A percentile compares a stretch with the other conserved stretches of the same genome.
Evolutionary conservation across 2,797 vertebrate species (phyloP).

Genomic region (Gouania willdenowi): DNA sequence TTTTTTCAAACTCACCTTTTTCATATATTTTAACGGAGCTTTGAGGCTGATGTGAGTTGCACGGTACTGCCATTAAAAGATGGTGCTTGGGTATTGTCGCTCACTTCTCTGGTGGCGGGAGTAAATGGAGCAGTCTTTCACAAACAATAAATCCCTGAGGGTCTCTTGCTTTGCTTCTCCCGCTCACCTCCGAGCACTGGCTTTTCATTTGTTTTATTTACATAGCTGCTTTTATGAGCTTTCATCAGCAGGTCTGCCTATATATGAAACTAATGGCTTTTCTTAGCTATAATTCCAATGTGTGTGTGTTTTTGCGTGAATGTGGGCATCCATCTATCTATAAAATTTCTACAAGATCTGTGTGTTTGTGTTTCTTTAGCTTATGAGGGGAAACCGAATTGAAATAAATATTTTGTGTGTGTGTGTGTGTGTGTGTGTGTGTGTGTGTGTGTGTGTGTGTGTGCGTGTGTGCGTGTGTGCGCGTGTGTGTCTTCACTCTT

Average conservation of each 20-base stretch:
- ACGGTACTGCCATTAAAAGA: slow-evolving; percentile 48
- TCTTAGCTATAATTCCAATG: slow-evolving; percentile 49
- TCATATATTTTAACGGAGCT: slow-evolving; percentile 32
- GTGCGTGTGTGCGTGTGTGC: too few relatives aligned
- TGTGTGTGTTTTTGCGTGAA: slow-evolving; percentile 25
- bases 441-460: too few relatives aligned
- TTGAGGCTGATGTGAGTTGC: slow-evolving; percentile 22
- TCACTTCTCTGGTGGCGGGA: slow-evolving; percentile 62
- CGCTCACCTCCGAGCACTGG: slow-evolving; percentile 56
- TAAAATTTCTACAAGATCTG: slow-evolving; percentile 45
- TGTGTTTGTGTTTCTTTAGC: slow-evolving; percentile 6
- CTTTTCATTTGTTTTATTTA: slow-evolving; percentile 78
- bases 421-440: too few relatives aligned
- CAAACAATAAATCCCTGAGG: slow-evolving; percentile 71
- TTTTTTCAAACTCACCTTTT: slow-evolving; percentile 24
- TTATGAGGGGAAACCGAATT: slow-evolving; percentile 33
- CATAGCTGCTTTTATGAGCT: slow-evolving; percentile 72
- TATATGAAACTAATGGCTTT: slow-evolving; percentile 69
- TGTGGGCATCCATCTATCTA: slow-evolving; percentile 51
- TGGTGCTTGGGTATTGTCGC: slow-evolving; percentile 56
- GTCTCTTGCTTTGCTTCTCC: slow-evolving; percentile 39
- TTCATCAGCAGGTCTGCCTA: slow-evolving; percentile 69
- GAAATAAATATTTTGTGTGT: too few relatives aligned
- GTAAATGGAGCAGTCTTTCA: slow-evolving; percentile 73
- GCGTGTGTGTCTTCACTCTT: slow-evolving; percentile 18